A percentile compares a stretch with the other conserved stretches of the same genome.
Evolutionary conservation across 2,888 invertebrate species (phyloP).

Genomic region (Agelastica alni): DNA sequence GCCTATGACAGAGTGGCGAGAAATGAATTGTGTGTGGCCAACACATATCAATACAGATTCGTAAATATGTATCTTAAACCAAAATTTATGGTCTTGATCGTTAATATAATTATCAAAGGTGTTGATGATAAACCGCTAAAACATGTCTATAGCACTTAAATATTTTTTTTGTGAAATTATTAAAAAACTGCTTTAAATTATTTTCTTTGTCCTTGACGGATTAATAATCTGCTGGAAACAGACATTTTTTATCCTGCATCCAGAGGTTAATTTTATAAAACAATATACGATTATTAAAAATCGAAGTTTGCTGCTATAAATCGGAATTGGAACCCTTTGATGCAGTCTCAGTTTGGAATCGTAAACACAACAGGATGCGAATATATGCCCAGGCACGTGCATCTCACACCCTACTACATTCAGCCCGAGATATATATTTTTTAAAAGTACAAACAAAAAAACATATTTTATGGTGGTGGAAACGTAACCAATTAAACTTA

Average conservation of each 20-base stretch:
- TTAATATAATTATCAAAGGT: too few relatives aligned
- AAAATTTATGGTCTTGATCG: too few relatives aligned
- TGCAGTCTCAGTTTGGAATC: constrained; percentile 45
- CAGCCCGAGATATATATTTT: constrained; percentile 19
- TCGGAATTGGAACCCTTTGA: constrained; percentile 46
- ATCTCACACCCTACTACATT: constrained; percentile 22
- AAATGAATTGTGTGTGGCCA: too few relatives aligned
- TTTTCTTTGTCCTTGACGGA: too few relatives aligned
- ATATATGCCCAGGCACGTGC: constrained; percentile 46
- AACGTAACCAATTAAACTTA: not conserved
- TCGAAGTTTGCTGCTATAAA: constrained; percentile 51
- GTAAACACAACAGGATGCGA: constrained; percentile 42
- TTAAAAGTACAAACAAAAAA: constrained; percentile 20
- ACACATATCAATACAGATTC: too few relatives aligned
- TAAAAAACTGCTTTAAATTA: too few relatives aligned
- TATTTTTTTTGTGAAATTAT: too few relatives aligned
- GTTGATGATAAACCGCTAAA: too few relatives aligned
- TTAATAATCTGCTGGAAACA: constrained; percentile 42
- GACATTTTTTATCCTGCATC: constrained; percentile 51
- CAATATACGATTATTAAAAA: constrained; percentile 55
- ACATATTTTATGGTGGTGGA: constrained; percentile 6
- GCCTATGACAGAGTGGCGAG: too few relatives aligned
- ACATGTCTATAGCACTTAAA: too few relatives aligned
- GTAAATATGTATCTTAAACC: too few relatives aligned
- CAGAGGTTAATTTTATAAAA: constrained; percentile 53